Conservation (phyloP, 2,113 vertebrate species). For the Xiphorhynchus elegans region DNA sequence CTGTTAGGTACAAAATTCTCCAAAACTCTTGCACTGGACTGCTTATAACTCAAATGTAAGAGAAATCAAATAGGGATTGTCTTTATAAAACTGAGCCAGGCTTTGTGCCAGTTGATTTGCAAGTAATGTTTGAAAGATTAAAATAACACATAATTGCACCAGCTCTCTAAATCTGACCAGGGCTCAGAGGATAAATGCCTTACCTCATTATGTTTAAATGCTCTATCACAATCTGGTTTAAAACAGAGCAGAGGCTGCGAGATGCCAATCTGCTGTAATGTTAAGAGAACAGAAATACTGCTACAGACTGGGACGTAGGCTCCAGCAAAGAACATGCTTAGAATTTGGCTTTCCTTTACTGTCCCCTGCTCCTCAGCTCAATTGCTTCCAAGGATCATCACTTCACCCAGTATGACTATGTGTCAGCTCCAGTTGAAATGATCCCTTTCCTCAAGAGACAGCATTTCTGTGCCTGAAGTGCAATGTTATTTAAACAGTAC, state of each 20-base stretch:
- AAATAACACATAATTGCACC: conserved; percentile 17
- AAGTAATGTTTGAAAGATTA: conserved; percentile 43
- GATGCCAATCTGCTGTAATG: conserved; percentile 6
- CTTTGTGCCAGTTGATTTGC: conserved; percentile 7
- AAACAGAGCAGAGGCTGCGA: conserved; percentile 10
- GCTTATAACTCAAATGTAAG: background rate
- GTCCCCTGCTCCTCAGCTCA: background rate
- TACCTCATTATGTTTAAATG: conserved; percentile 32
- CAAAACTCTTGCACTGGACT: background rate
- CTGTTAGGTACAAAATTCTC: background rate
- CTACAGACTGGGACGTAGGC: background rate
- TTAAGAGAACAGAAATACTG: background rate
- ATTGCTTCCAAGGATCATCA: background rate
- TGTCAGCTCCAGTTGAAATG: background rate
- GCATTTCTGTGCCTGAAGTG: background rate
- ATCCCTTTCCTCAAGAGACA: background rate
- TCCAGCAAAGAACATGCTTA: background rate
- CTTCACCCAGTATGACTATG: background rate
- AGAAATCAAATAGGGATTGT: conserved; percentile 8
- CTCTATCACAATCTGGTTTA: conserved; percentile 34
- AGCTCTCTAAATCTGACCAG: conserved; percentile 47
- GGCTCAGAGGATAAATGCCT: conserved; percentile 47
- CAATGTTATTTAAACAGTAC: background rate
- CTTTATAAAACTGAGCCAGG: conserved; percentile 35
- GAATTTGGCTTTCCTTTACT: background rate